Percentiles rank a stretch among this genome's conserved stretches.
Conservation (phyloP, 2,888 invertebrate genomes). For the Caenorhabditis plicata region DNA sequence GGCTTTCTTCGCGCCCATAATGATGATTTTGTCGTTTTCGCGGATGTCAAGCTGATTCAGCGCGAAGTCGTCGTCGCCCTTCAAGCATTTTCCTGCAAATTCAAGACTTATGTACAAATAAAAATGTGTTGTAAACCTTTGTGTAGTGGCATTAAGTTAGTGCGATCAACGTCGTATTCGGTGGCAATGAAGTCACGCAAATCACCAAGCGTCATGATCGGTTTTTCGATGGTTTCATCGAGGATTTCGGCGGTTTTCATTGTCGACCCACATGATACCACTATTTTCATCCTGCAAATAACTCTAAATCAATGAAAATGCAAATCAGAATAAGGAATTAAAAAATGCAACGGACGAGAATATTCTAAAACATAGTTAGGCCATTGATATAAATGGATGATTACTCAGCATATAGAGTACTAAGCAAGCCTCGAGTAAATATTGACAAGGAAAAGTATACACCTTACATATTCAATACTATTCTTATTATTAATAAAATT, state of each 20-base stretch:
- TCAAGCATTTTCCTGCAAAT: conserved; percentile 48
- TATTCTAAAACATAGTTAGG: background rate
- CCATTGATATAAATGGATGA: too few relatives aligned
- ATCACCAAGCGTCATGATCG: conserved; percentile 32
- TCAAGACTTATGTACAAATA: background rate
- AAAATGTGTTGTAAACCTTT: conserved; percentile 13
- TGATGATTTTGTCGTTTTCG: conserved; percentile 55
- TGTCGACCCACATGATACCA: conserved; percentile 18
- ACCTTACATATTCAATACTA: too few relatives aligned
- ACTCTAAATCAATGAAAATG: background rate
- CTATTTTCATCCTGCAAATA: conserved; percentile 14
- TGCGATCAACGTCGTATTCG: conserved; percentile 35
- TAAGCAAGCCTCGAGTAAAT: too few relatives aligned
- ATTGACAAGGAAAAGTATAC: too few relatives aligned
- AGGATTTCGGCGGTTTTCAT: conserved; percentile 18
- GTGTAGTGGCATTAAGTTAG: conserved; percentile 45
- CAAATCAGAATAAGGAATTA: background rate
- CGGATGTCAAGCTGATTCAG: conserved; percentile 48
- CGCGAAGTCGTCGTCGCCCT: conserved; percentile 26
- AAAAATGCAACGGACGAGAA: background rate
- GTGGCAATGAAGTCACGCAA: conserved; percentile 36
- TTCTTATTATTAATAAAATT: too few relatives aligned
- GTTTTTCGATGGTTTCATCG: conserved; percentile 16
- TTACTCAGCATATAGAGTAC: too few relatives aligned
- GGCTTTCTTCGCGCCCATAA: conserved; percentile 51